A percentile compares a stretch with the other conserved stretches of the same genome.
Conservation (phyloP, 2,888 invertebrate species). For the Helobdella robusta region DNA sequence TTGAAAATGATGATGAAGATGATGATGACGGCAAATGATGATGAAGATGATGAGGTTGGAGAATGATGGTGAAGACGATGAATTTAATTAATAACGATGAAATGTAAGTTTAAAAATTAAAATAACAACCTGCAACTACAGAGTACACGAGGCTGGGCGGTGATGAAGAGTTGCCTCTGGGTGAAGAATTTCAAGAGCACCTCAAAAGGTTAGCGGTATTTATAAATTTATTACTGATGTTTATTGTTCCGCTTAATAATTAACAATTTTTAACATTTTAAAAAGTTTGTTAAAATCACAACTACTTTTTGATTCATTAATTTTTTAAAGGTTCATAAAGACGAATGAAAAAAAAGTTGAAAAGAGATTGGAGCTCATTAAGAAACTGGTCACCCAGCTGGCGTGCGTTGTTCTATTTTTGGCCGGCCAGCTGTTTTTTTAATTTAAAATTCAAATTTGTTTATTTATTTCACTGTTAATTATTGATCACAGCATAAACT, state of each 20-base stretch:
- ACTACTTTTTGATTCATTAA: too few relatives aligned
- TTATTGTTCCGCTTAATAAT: too few relatives aligned
- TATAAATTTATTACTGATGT: too few relatives aligned
- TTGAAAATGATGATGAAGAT: too few relatives aligned
- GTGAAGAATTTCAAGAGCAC: slow-evolving; percentile 47
- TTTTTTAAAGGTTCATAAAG: slow-evolving; percentile 42
- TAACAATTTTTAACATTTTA: too few relatives aligned
- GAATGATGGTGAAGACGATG: too few relatives aligned
- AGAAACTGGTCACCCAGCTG: slow-evolving; percentile 44
- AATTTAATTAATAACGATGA: too few relatives aligned
- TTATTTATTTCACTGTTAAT: not conserved
- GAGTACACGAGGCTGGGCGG: slow-evolving; percentile 46
- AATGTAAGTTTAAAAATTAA: not conserved
- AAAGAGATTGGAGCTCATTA: slow-evolving; percentile 39
- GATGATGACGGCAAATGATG: too few relatives aligned
- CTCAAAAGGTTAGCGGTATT: too few relatives aligned
- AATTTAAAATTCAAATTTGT: not conserved
- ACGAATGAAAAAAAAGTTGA: slow-evolving; percentile 43
- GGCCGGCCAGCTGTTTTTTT: not conserved
- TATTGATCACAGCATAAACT: too few relatives aligned
- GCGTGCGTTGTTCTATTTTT: slow-evolving; percentile 38
- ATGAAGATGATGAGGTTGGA: too few relatives aligned
- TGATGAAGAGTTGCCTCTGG: slow-evolving; percentile 47
- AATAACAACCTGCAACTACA: slow-evolving; percentile 28
- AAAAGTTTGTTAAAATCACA: too few relatives aligned